Evolutionary conservation across 2,113 vertebrate genomes (phyloP).

Genomic region (Aegithalos caudatus): DNA sequence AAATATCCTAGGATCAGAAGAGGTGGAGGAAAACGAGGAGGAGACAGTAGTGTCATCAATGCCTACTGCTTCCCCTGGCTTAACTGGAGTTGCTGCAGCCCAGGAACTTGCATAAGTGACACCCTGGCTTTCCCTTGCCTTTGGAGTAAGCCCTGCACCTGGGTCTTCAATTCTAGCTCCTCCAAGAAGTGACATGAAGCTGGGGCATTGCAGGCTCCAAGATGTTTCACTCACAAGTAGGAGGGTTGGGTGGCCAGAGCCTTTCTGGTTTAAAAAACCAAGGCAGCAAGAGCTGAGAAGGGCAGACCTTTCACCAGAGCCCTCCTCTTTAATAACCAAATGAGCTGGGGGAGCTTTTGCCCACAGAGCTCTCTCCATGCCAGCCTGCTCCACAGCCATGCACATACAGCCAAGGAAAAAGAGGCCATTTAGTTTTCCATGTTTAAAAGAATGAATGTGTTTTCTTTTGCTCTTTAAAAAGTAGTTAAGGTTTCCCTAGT

Average conservation of each 20-base stretch:
- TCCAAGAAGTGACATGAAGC: neutral
- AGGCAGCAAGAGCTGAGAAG: neutral
- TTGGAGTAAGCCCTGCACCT: neutral
- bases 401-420: constrained; percentile 19
- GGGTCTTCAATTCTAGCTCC: neutral
- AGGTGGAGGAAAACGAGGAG: neutral
- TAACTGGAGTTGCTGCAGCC: neutral
- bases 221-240: neutral
- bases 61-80: neutral
- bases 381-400: neutral
- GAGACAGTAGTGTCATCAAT: neutral
- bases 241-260: neutral
- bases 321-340: neutral
- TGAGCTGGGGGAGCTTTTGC: neutral
- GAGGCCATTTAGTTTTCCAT: constrained; percentile 58
- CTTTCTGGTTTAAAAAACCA: neutral
- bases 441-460: constrained; percentile 54
- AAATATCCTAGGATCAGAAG: neutral
- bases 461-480: constrained; percentile 56
- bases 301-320: neutral
- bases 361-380: neutral
- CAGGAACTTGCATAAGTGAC: neutral
- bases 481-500: constrained; percentile 67
- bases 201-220: rapidly evolving
- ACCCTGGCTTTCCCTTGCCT: neutral